phyloP scores from a whole-genome alignment of 1,140 invertebrate genomes.

The Trinorchestia longiramus region DNA sequence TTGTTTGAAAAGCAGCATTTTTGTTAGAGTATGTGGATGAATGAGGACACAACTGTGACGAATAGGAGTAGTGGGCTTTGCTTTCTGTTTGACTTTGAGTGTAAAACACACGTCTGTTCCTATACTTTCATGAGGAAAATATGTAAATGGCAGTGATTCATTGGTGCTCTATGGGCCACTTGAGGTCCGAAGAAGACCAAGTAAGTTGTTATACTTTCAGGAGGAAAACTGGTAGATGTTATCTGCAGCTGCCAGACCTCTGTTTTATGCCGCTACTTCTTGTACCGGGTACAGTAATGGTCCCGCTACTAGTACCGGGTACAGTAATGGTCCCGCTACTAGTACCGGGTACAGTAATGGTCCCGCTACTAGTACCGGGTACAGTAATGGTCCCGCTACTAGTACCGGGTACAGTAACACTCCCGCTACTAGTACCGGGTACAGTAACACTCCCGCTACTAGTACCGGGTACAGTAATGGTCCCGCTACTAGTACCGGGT shows the following conservation, averaged over 20 bases:
- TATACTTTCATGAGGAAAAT: too few species aligned
- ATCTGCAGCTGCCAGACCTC: background rate
- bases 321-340: background rate
- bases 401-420: background rate
- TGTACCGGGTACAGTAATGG: background rate
- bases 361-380: background rate
- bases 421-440: background rate
- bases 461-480: background rate
- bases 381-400: background rate
- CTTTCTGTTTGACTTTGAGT: too few species aligned
- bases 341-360: background rate
- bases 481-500: background rate
- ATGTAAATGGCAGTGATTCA: too few species aligned
- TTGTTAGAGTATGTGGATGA: too few species aligned
- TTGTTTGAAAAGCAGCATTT: too few species aligned
- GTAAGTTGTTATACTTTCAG: background rate
- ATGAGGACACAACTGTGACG: too few species aligned
- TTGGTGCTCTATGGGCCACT: too few species aligned
- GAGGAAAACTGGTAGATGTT: background rate
- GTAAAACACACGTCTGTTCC: too few species aligned
- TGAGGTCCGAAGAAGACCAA: background rate
- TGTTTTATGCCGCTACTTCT: background rate
- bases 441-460: background rate
- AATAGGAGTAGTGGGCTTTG: too few species aligned
- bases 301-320: background rate